A percentile compares a stretch with the other conserved stretches of the same genome.
Conservation (phyloP, 2,113 vertebrate species). For the Psettodes erumei region DNA sequence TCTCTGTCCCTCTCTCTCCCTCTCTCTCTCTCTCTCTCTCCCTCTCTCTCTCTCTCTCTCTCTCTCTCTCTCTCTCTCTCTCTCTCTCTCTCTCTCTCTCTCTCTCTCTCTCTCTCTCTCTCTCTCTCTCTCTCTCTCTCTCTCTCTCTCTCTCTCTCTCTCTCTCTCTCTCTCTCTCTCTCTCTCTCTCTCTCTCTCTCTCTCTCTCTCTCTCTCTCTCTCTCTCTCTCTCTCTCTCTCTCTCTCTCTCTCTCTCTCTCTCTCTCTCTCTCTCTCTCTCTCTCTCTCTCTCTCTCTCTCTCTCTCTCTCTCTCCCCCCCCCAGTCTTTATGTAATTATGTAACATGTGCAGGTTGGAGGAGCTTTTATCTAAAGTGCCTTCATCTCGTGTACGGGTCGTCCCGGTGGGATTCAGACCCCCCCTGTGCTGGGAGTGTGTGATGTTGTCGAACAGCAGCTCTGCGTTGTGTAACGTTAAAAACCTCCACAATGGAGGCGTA, state of each 20-base stretch:
- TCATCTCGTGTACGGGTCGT: not conserved
- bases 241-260: not conserved
- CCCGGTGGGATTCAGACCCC: slow-evolving; percentile 32
- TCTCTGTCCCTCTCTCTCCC: not conserved
- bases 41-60: not conserved
- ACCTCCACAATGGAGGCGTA: too few species aligned
- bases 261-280: not conserved
- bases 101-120: not conserved
- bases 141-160: not conserved
- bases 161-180: not conserved
- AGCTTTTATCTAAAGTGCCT: slow-evolving; percentile 37
- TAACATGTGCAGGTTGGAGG: slow-evolving; percentile 3
- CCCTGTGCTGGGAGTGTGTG: not conserved
- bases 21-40: not conserved
- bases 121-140: not conserved
- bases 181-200: not conserved
- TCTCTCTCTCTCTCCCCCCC: not conserved
- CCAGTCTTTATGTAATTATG: slow-evolving; percentile 26
- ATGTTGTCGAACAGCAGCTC: not conserved
- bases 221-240: not conserved
- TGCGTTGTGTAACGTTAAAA: too few species aligned
- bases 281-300: not conserved
- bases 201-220: not conserved
- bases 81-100: not conserved
- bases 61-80: not conserved